Conservation (phyloP, 2,113 vertebrate species). For the Odocoileus virginianus region DNA sequence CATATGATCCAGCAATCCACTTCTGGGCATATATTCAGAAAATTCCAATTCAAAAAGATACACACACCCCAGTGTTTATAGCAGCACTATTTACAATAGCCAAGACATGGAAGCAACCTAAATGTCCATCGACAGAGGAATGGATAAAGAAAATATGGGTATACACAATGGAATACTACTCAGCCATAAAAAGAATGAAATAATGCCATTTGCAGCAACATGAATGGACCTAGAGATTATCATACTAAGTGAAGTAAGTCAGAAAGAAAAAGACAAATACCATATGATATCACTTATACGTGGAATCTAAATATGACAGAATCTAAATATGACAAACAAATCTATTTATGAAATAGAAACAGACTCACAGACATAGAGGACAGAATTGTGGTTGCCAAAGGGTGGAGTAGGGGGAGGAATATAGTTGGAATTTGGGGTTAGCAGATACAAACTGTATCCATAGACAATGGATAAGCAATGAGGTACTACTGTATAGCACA, state of each 20-base stretch:
- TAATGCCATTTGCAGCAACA: not conserved
- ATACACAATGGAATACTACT: not conserved
- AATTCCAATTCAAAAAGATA: not conserved
- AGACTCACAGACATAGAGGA: not conserved
- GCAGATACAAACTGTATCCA: not conserved
- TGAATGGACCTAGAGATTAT: not conserved
- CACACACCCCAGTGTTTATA: not conserved
- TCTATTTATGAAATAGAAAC: not conserved
- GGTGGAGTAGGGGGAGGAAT: not conserved
- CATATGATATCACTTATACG: not conserved
- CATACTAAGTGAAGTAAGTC: not conserved
- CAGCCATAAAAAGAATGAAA: not conserved
- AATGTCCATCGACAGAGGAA: not conserved
- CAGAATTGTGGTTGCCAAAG: not conserved
- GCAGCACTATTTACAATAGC: not conserved
- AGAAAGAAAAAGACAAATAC: not conserved
- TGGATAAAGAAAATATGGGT: not conserved
- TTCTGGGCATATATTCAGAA: not conserved
- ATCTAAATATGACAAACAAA: not conserved
- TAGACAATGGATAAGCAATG: not conserved
- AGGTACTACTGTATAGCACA: not conserved
- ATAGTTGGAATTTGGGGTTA: not conserved
- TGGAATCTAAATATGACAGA: not conserved
- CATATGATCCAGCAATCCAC: not conserved
- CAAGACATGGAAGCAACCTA: not conserved